These are phyloP conservation scores for Sciaenops ocellatus DNA, from an alignment of 2,797 vertebrate genomes.

Conservation along the genomic window DNA sequence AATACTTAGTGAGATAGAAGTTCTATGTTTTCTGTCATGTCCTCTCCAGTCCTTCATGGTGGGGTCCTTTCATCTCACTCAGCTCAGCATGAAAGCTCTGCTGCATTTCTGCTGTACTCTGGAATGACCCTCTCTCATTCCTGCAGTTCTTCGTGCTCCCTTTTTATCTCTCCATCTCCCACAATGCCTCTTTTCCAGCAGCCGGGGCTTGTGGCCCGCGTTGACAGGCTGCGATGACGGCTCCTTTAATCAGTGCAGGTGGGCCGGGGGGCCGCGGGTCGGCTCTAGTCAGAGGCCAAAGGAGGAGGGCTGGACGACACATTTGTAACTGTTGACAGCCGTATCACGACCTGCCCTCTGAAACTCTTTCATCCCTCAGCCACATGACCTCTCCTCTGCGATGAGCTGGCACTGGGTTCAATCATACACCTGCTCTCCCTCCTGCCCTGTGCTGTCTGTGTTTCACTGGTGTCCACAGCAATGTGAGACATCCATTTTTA, in stretches of 20 bases:
- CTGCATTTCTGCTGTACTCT: slow-evolving; percentile 66
- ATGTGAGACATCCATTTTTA: slow-evolving; percentile 2
- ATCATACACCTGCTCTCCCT: slow-evolving; percentile 75
- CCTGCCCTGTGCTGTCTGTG: slow-evolving; percentile 14
- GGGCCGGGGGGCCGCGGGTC: slow-evolving; percentile 54
- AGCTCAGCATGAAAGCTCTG: slow-evolving; percentile 61
- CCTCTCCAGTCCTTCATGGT: slow-evolving; percentile 50
- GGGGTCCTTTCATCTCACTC: slow-evolving; percentile 63
- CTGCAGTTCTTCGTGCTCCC: slow-evolving; percentile 56
- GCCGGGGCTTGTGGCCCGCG: slow-evolving; percentile 60
- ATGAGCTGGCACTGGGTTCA: slow-evolving; percentile 73
- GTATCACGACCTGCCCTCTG: slow-evolving; percentile 67
- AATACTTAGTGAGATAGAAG: background rate
- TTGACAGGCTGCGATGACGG: slow-evolving; percentile 71
- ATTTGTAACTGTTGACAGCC: slow-evolving; percentile 85
- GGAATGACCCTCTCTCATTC: slow-evolving; percentile 78
- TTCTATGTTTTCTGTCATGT: slow-evolving; percentile 21
- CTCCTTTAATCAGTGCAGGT: slow-evolving; percentile 84
- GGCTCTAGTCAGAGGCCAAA: slow-evolving; percentile 48
- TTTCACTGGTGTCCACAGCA: slow-evolving; percentile 25
- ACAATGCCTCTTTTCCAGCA: slow-evolving; percentile 56
- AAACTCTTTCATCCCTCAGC: slow-evolving; percentile 71
- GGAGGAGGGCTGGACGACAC: slow-evolving; percentile 64
- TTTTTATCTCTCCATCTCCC: slow-evolving; percentile 74
- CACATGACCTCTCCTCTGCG: slow-evolving; percentile 33